phyloP scores from a whole-genome alignment of 2,113 vertebrate species.

The Lepisosteus osseus region DNA sequence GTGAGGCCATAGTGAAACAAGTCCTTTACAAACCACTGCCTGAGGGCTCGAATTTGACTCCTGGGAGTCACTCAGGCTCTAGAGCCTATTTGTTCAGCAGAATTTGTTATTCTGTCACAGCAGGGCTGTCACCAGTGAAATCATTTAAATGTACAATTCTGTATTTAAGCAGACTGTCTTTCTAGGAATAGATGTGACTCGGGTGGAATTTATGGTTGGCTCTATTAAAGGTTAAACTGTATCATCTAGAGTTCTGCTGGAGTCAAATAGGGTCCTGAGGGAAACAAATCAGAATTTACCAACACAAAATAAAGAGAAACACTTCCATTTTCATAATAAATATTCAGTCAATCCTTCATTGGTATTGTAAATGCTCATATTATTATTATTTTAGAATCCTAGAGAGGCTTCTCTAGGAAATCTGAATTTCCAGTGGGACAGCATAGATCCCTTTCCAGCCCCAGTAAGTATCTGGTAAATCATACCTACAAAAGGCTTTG shows the following conservation, averaged over 20 bases:
- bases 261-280: slow-evolving; percentile 49
- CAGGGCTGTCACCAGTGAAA: slow-evolving; percentile 67
- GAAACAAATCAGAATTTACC: slow-evolving; percentile 56
- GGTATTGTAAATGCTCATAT: slow-evolving; percentile 49
- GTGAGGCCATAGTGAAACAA: slow-evolving; percentile 70
- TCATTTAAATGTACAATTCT: slow-evolving; percentile 71
- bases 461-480: slow-evolving; percentile 8
- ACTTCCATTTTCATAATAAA: slow-evolving; percentile 46
- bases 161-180: slow-evolving; percentile 70
- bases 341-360: slow-evolving; percentile 51
- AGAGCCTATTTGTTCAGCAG: slow-evolving; percentile 68
- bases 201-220: slow-evolving; percentile 55
- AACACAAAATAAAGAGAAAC: slow-evolving; percentile 57
- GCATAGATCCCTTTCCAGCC: not conserved
- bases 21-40: slow-evolving; percentile 67
- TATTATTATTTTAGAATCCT: not conserved
- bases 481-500: slow-evolving; percentile 28
- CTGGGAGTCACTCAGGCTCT: slow-evolving; percentile 60
- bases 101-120: slow-evolving; percentile 72
- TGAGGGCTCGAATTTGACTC: slow-evolving; percentile 59
- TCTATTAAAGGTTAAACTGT: slow-evolving; percentile 47
- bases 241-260: slow-evolving; percentile 45
- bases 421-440: slow-evolving; percentile 17
- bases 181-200: slow-evolving; percentile 62
- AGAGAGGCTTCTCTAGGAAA: not conserved